Base-by-base conservation (phyloP, 2,797 vertebrate species). In the Dermochelys coriacea region DNA sequence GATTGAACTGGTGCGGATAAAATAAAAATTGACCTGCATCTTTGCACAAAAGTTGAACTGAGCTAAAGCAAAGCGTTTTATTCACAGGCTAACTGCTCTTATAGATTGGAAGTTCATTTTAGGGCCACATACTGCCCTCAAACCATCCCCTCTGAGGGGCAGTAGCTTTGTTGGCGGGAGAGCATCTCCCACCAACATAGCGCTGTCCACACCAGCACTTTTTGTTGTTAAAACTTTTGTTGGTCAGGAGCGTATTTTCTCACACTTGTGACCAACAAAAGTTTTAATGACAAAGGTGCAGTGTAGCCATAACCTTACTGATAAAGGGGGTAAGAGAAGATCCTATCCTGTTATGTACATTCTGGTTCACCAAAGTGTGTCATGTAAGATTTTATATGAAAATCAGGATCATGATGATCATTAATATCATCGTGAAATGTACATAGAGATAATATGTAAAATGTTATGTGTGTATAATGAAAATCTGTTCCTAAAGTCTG, bases 41-140 rank as follows among this genome's bases (percentile, higher is more conserved):
- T 92, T 82, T 61, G 82, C 93, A 91, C n/a, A 90, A 93, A 86
- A 96, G 88, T 5, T 80, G 91, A 95, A 80, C n/a, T 29, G 68
- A 84, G 74, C 37, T 80, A 84, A 93, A 94, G 91, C 37, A 94
- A 96, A 90, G 25, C 88, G 95, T 96, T 96, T 89, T 79, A 77
- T 77, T 91, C 86, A 80, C 91, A 93, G 93, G 94, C 88, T 94
- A 93, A 90, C 52, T 89, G 80, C 87, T 93, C 88, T 89, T 45
- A 23, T 55, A 93, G 78, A 50, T 91, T 34, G 85, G 77, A 89
- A 97, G 96, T 97, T 96, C 91, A 97, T 95, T 96, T 95, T 93
- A 93, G 95, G 94, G 95, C 97, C 93, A 94, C 37, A 34, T 93
- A 93, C 50, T 94, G 95, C 96, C 96, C 91, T 95, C 90, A 95